Conservation (phyloP, 1,140 invertebrate genomes). For the Eubasilissa regina region DNA sequence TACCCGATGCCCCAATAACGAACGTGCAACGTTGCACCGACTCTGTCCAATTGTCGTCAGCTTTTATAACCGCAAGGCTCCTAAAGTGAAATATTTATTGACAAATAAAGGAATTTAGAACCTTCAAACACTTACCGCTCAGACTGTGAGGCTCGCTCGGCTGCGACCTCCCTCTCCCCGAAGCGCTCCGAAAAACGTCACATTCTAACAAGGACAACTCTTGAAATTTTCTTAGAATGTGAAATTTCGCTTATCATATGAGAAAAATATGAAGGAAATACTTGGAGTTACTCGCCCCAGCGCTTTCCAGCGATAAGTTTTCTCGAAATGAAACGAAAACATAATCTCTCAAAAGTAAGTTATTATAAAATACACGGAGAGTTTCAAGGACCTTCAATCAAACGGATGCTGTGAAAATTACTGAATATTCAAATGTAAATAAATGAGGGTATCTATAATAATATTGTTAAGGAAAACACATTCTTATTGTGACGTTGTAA, state of each 20-base stretch:
- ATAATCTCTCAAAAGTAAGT: conserved; percentile 9
- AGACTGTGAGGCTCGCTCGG: neutral
- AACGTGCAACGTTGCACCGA: conserved; percentile 44
- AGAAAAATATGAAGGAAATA: conserved; percentile 16
- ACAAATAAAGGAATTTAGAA: conserved; percentile 51
- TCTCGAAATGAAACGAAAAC: conserved; percentile 18
- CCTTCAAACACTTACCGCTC: neutral
- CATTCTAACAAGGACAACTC: conserved; percentile 23
- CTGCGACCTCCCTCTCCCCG: neutral
- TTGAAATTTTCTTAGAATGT: neutral
- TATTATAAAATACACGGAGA: too few relatives aligned
- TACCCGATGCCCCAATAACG: conserved; percentile 24
- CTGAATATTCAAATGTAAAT: too few relatives aligned
- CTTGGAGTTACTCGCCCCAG: neutral
- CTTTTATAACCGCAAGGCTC: conserved; percentile 39
- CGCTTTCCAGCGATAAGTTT: neutral
- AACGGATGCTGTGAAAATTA: too few relatives aligned
- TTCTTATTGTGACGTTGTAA: too few relatives aligned
- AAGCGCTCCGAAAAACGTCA: neutral
- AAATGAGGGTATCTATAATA: too few relatives aligned
- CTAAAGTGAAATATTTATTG: conserved; percentile 49
- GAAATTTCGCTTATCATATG: conserved; percentile 23
- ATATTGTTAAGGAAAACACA: too few relatives aligned
- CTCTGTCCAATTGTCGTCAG: conserved; percentile 48
- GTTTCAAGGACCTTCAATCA: too few relatives aligned